Evolutionary conservation across 2,888 invertebrate species (phyloP).

Genomic region (Erpobdella octoculata): DNA sequence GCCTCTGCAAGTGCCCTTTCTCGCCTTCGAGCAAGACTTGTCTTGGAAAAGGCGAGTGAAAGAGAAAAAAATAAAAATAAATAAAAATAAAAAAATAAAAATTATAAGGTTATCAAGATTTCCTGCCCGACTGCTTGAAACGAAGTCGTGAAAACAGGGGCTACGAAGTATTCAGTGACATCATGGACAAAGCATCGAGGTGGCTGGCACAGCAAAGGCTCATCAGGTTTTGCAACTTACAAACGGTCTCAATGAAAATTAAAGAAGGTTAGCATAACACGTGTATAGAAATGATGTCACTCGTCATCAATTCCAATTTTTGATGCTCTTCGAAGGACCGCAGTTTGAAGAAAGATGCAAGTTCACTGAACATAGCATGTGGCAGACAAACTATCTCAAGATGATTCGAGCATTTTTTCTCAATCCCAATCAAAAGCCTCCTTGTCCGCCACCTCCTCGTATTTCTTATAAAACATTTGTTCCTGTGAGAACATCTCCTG

Average conservation of each 20-base stretch:
- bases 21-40: too few species aligned
- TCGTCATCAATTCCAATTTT: too few species aligned
- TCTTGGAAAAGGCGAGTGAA: too few species aligned
- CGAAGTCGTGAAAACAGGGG: constrained; percentile 32
- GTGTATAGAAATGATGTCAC: too few species aligned
- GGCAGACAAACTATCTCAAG: constrained; percentile 32
- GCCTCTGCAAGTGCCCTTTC: too few species aligned
- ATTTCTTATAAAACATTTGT: constrained; percentile 23
- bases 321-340: too few species aligned
- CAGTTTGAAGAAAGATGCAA: constrained; percentile 34
- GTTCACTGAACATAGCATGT: constrained; percentile 33
- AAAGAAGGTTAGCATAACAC: constrained; percentile 32
- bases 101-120: constrained; percentile 35
- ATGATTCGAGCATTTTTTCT: constrained; percentile 29
- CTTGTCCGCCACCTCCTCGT: neutral
- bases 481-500: constrained; percentile 18
- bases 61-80: neutral
- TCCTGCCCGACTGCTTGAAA: constrained; percentile 32
- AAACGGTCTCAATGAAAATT: constrained; percentile 31
- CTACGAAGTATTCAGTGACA: constrained; percentile 33
- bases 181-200: constrained; percentile 31
- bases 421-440: neutral
- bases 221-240: constrained; percentile 33
- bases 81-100: neutral
- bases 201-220: constrained; percentile 35